Evolutionary conservation across 1,140 invertebrate genomes (phyloP).

Genomic region (Cecropterus lyciades): DNA sequence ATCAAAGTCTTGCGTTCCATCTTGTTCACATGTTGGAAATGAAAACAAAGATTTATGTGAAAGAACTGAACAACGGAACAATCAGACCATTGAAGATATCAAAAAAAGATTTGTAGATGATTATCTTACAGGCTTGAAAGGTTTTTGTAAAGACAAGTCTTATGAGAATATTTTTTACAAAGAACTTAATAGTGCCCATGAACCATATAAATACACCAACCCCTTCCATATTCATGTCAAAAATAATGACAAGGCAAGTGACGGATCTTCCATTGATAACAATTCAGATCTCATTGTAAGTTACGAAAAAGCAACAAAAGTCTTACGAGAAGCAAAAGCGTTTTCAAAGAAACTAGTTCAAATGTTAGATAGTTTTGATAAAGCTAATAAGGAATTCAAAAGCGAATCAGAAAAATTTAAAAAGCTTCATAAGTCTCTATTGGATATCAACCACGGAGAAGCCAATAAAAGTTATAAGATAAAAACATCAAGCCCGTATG

Average conservation of each 20-base stretch:
- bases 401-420: conserved; percentile 50
- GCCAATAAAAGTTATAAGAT: neutral
- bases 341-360: conserved; percentile 51
- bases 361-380: conserved; percentile 57
- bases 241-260: neutral
- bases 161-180: conserved; percentile 3
- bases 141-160: too few species aligned
- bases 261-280: neutral
- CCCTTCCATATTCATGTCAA: neutral
- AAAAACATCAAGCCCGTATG: neutral
- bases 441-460: conserved; percentile 15
- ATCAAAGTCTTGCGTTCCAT: neutral
- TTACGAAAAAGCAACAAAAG: conserved; percentile 46
- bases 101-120: too few species aligned
- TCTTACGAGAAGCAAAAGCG: conserved; percentile 49
- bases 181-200: neutral
- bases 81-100: neutral
- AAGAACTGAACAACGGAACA: neutral
- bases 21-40: neutral
- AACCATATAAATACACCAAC: neutral
- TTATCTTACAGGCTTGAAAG: neutral
- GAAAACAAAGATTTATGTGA: neutral
- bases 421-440: conserved; percentile 26
- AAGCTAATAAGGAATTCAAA: conserved; percentile 55
- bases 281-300: conserved; percentile 12